A percentile compares a stretch with the other conserved stretches of the same genome.
These are phyloP conservation scores for Epistrophe eligans DNA, from an alignment of 2,888 invertebrate genomes.

Conservation along the genomic window DNA sequence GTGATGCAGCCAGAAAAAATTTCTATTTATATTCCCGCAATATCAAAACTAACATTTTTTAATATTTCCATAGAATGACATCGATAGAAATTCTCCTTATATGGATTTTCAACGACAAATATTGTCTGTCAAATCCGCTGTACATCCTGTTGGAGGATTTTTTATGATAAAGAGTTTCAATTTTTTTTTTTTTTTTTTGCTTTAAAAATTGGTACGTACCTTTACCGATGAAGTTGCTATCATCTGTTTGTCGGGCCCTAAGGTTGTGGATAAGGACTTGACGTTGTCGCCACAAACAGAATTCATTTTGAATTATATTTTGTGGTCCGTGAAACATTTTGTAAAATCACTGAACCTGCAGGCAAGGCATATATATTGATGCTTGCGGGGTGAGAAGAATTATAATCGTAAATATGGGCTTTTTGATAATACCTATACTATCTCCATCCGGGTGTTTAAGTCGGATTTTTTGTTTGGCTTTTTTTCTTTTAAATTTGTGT, in stretches of 20 bases:
- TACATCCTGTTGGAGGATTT: slow-evolving; percentile 48
- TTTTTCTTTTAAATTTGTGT: no score
- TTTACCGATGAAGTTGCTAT: slow-evolving; percentile 61
- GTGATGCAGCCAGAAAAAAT: no score
- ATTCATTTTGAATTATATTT: slow-evolving; percentile 44
- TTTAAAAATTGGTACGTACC: not conserved
- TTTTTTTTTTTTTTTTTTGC: no score
- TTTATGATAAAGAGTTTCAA: slow-evolving; percentile 38
- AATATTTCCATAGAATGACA: no score
- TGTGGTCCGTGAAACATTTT: slow-evolving; percentile 59
- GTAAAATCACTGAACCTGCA: slow-evolving; percentile 57
- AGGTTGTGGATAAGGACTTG: slow-evolving; percentile 30
- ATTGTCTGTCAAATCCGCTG: slow-evolving; percentile 40
- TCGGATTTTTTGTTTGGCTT: not conserved
- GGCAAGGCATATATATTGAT: no score
- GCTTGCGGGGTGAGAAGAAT: not conserved
- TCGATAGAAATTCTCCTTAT: slow-evolving; percentile 29
- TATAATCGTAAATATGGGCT: slow-evolving; percentile 9
- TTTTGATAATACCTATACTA: not conserved
- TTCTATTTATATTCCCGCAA: no score
- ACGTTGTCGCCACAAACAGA: slow-evolving; percentile 37
- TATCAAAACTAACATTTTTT: no score
- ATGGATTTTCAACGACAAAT: slow-evolving; percentile 26
- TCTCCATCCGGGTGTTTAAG: not conserved
- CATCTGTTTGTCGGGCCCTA: slow-evolving; percentile 50